Evolutionary conservation across 2,888 invertebrate species (phyloP), one percentile per base, ranked within the genome.

Genomic region (Epiblema foenella): DNA sequence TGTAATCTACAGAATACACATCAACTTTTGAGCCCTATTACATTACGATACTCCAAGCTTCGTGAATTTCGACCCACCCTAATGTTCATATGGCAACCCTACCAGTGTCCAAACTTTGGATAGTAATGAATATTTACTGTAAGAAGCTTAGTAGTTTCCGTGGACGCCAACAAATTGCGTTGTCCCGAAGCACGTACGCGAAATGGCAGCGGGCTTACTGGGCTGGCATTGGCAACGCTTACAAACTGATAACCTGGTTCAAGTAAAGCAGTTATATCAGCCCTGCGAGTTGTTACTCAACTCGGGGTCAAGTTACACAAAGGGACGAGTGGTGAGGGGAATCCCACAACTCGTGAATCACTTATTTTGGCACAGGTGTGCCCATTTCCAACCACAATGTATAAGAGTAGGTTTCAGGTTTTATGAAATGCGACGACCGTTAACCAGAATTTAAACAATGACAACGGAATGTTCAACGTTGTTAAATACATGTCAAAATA

Each of bases 71-170:
- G n/a, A n/a, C n/a, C n/a, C n/a, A n/a, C n/a, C n/a, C n/a, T n/a
- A n/a, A n/a, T n/a, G n/a, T n/a, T n/a, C n/a, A n/a, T n/a, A n/a
- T n/a, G n/a, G n/a, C n/a, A n/a, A n/a, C n/a, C n/a, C n/a, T n/a
- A n/a, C n/a, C n/a, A n/a, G n/a, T n/a, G n/a, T 63, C 51, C 51
- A 51, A 63, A 63, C 33, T 52, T 63, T 52, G 33, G 60, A 29
- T 46, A n/a, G n/a, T 83, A 83, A 85, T 82, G 79, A 85, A 83
- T 79, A 82, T 84, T 81, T 82, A 83, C 78, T 75, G 77, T 74
- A 69, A 75, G 76, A 78, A 81, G 76, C 81, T 81, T 56, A 56
- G 67, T 65, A 72, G 66, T 68, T 54, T 49, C 77, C 79, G 39
- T 69, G 15, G 77, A 76, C 79, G 73, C 69, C 65, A 73, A 75